Evolutionary conservation across 2,888 invertebrate species (phyloP), one percentile per base, ranked within the genome.

Genomic region (Ophion obscuratus): DNA sequence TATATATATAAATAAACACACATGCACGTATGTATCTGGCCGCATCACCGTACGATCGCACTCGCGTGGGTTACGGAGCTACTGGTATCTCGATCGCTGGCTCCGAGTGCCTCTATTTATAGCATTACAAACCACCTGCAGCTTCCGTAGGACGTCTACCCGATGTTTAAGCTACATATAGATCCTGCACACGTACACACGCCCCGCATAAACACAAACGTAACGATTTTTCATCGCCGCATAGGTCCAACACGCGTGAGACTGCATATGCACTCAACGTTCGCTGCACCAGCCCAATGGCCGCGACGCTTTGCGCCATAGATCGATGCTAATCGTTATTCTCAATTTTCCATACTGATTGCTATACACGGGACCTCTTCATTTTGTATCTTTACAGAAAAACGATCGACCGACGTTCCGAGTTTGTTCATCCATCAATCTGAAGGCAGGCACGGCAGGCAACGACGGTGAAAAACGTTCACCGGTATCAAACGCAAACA

Each of bases 391-490:
- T 87, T 91, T 88, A 44, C 91, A 93, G 93, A 92, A 73, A 84
- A 36, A 90, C 88, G 87, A 92, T 92, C 90, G 89, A 90, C 89
- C 90, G 90, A 88, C 90, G 91, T 92, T 92, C 92, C 92, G 92
- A 70, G 53, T 17, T 53, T n/a, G 53, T 53, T n/a, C 53, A 53
- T 14, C 27, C 70, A 70, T 53, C 47, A n/a, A 53, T 53, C 27
- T 14, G 53, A 31, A 27, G 27, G 17, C 53, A 2, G 47, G 17
- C 27, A 92, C 92, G 93, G 92, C 92, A 91, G 92, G 91, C 90
- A 89, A 90, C 92, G 91, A 90, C 93, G 92, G 92, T 93, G 93
- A 93, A 91, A 90, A 89, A 91, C 90, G 92, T 93, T 92, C 90
- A 88, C 91, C 91, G 91, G 91, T 91, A 92, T 91, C 91, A 92